Base-by-base conservation (phyloP, 2,888 invertebrate species). In the Ophion ellenae region DNA sequence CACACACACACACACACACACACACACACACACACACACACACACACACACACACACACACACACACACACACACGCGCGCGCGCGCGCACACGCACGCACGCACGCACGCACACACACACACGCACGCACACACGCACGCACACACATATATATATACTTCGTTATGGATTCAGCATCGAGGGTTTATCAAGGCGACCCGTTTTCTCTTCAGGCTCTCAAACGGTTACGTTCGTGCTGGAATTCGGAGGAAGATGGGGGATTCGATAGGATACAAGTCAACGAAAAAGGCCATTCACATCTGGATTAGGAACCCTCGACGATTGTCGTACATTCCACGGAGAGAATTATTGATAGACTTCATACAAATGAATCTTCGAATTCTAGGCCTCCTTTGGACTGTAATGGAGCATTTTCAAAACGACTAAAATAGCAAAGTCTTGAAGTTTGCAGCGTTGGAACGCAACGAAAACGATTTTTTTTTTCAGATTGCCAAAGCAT, bases 91-190 rank as follows among this genome's bases (percentile, higher is more conserved):
- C 1, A 24, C 1, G 1, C 10, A 45, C 1, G 1, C 45, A 45
- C 10, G 3, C 6, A 45, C 6, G 0, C 6, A 45, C 24, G 1
- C 1, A 24, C 24, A 24, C 24, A 24, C n/a, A 24, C 1, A 24
- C 1, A 24, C 10, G 3, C 1, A 10, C 45, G 3, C 10, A 45
- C 6, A 45, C 6, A 9, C 6, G 3, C 24, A 24, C 1, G 1
- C 24, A 24, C 24, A 24, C 24, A 24, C 24, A 24, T 24, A 24
- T 24, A 24, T 24, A 24, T 24, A 24, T 24, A 53, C 36, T 66
- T 78, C 73, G 40, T 78, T 74, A 81, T 64, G 74, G 64, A 81
- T 85, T 85, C 57, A 61, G 32, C 73, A n/a, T 59, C 32, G 40
- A 64, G 45, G 67, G 14, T 53, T 61, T 77, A 67, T 17, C 59